A percentile compares a stretch with the other conserved stretches of the same genome.
Conservation (phyloP, 2,797 vertebrate species). For the Coccyzus lansbergi region DNA sequence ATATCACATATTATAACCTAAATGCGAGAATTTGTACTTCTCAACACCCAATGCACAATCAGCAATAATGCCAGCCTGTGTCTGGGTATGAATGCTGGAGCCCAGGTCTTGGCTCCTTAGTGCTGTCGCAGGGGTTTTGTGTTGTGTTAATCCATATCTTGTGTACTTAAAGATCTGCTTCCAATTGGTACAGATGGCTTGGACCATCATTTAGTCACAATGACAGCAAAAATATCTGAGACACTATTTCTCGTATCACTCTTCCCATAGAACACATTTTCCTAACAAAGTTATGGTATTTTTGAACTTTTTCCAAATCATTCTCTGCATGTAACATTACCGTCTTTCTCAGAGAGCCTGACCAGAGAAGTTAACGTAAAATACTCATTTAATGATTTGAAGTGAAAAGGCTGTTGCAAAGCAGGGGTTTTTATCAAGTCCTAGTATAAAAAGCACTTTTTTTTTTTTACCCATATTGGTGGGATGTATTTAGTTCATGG, state of each 20-base stretch:
- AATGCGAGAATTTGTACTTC: not conserved
- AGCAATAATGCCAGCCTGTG: fast-evolving
- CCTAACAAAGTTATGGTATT: not conserved
- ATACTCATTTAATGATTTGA: not conserved
- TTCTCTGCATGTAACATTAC: not conserved
- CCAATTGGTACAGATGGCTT: not conserved
- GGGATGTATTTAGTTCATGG: not conserved
- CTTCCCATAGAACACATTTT: not conserved
- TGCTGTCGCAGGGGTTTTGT: fast-evolving
- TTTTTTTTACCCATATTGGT: not conserved
- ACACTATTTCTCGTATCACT: not conserved
- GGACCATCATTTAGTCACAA: not conserved
- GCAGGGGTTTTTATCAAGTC: not conserved
- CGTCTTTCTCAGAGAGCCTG: not conserved
- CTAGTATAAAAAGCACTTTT: not conserved
- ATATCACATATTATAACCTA: not conserved
- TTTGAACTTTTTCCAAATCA: conserved; percentile 27
- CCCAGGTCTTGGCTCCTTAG: not conserved
- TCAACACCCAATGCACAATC: not conserved
- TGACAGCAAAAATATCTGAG: not conserved
- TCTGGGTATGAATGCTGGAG: not conserved
- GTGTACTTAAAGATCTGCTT: not conserved
- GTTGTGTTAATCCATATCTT: not conserved
- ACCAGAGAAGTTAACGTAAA: not conserved
- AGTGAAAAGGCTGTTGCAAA: not conserved